Percentiles rank a stretch among this genome's conserved stretches.
These are phyloP conservation scores for Uropsilus gracilis DNA, from an alignment of 2,113 vertebrate species.

Conservation along the genomic window DNA sequence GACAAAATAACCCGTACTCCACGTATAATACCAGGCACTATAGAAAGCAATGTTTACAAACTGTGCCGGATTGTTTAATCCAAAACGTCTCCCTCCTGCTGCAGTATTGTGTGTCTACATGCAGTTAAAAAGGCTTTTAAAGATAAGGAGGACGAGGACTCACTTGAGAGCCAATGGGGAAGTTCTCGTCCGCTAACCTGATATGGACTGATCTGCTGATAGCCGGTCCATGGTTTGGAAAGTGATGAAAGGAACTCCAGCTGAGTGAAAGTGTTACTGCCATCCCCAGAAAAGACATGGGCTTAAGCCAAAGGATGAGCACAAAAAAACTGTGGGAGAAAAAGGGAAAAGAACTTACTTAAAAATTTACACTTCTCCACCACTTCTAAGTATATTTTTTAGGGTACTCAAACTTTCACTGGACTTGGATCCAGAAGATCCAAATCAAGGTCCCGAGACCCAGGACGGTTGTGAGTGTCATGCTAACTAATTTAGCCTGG, in stretches of 20 bases:
- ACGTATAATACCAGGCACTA: slow-evolving; percentile 45
- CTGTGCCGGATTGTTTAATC: slow-evolving; percentile 73
- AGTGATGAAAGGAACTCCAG: slow-evolving; percentile 61
- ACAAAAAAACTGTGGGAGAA: neutral
- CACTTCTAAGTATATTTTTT: neutral
- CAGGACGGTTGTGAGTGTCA: neutral
- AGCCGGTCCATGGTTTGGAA: slow-evolving; percentile 60
- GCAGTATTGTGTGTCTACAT: slow-evolving; percentile 72
- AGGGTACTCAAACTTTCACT: neutral
- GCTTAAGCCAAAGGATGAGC: neutral
- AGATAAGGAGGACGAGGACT: slow-evolving; percentile 68
- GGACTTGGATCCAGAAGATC: neutral
- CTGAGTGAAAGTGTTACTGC: neutral
- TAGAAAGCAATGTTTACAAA: slow-evolving; percentile 79
- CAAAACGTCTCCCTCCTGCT: slow-evolving; percentile 71
- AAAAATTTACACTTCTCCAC: neutral
- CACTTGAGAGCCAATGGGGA: slow-evolving; percentile 56
- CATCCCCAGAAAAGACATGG: slow-evolving; percentile 20
- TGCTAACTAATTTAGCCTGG: neutral
- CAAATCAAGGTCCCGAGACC: neutral
- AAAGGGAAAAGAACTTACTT: neutral
- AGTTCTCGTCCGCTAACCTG: slow-evolving; percentile 53
- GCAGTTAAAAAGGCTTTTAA: slow-evolving; percentile 76
- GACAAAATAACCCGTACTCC: slow-evolving; percentile 46
- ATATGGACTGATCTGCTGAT: slow-evolving; percentile 71